phyloP scores from a whole-genome alignment of 2,113 vertebrate genomes.

The Brienomyrus brachyistius region DNA sequence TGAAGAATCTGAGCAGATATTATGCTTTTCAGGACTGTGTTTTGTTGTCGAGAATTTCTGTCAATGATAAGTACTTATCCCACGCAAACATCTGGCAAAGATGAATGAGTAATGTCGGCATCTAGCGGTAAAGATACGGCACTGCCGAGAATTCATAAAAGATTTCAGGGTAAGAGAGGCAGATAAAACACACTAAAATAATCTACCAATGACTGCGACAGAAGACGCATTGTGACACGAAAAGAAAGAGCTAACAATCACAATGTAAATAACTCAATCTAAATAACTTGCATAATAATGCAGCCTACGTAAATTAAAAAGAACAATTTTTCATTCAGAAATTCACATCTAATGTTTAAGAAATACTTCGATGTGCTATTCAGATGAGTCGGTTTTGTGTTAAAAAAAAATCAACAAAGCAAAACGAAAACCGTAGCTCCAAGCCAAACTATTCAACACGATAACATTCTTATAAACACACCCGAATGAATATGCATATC shows the following conservation, averaged over 20 bases:
- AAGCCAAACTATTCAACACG: background rate
- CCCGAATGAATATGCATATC: background rate
- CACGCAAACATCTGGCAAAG: constrained; percentile 18
- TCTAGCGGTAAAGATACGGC: background rate
- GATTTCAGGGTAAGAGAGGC: background rate
- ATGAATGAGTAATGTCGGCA: constrained; percentile 11
- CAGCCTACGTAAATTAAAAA: background rate
- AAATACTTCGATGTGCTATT: background rate
- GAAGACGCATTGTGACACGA: background rate
- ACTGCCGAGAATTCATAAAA: background rate
- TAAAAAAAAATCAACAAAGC: background rate
- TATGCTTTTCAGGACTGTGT: background rate
- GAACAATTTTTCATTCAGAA: background rate
- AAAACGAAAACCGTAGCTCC: background rate
- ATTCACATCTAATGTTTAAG: background rate
- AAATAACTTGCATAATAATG: background rate
- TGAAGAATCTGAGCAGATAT: background rate
- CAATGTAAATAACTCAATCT: background rate
- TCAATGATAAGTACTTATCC: background rate
- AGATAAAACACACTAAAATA: background rate
- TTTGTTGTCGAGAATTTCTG: background rate
- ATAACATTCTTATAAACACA: background rate
- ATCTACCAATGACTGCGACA: background rate
- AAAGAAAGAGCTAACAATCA: background rate
- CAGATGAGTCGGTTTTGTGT: background rate